phyloP scores from a whole-genome alignment of 2,113 vertebrate genomes.

The Protomyctophum bolini region DNA sequence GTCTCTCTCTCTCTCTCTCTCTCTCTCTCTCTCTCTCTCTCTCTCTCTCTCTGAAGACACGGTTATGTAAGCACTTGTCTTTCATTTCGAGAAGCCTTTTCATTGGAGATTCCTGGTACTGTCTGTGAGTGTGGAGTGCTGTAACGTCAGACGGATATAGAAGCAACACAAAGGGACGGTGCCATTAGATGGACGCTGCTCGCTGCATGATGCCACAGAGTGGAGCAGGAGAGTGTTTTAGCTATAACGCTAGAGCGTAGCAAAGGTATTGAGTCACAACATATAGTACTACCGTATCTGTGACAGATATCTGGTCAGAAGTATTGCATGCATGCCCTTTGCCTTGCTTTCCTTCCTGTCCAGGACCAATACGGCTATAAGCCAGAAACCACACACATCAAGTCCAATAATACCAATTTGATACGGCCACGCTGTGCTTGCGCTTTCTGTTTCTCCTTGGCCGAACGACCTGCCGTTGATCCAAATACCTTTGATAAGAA shows the following conservation, averaged over 20 bases:
- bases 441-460: no score
- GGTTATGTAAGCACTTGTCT: constrained; percentile 51
- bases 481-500: no score
- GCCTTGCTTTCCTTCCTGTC: not conserved
- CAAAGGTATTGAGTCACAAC: not conserved
- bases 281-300: not conserved
- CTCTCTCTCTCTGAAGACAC: constrained; percentile 35
- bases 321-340: no score
- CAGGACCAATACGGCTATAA: not conserved
- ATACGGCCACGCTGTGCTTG: not conserved
- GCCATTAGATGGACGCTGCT: not conserved
- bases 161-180: constrained; percentile 22
- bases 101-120: constrained; percentile 27
- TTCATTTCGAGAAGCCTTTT: constrained; percentile 13
- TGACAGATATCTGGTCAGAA: no score
- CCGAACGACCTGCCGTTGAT: no score
- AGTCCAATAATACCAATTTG: not conserved
- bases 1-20: no score
- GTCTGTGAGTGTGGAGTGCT: constrained; percentile 13
- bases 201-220: not conserved
- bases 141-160: constrained; percentile 5
- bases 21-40: constrained; percentile 19
- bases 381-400: not conserved
- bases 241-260: not conserved
- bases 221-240: not conserved